Conservation (phyloP, 2,888 invertebrate species). For the Smittia aterrima region DNA sequence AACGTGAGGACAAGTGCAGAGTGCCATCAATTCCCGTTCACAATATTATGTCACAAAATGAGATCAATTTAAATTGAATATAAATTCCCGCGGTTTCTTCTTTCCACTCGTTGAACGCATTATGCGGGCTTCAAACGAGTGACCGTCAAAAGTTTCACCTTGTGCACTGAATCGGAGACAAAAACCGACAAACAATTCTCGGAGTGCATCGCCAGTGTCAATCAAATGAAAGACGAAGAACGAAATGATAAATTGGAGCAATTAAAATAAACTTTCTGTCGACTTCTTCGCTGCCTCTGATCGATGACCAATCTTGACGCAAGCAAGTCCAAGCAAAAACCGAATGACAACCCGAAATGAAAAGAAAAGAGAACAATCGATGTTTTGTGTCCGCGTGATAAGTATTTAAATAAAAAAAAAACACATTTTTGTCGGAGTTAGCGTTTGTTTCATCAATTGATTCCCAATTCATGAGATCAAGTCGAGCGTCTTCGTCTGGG, state of each 20-base stretch:
- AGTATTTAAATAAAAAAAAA: background rate
- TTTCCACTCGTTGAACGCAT: background rate
- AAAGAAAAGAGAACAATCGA: background rate
- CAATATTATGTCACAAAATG: conserved; percentile 22
- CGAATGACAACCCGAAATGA: background rate
- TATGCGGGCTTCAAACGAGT: background rate
- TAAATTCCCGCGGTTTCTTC: background rate
- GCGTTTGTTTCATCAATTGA: background rate
- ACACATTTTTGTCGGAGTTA: background rate
- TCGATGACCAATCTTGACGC: background rate
- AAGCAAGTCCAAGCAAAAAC: background rate
- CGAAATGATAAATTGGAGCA: conserved; percentile 17
- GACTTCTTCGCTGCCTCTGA: background rate
- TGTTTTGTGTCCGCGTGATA: background rate
- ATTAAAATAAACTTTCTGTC: conserved; percentile 14
- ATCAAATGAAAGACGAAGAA: background rate
- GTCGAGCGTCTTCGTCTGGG: background rate
- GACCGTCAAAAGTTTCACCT: conserved; percentile 12
- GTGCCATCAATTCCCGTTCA: conserved; percentile 7
- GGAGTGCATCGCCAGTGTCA: background rate
- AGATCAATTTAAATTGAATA: conserved; percentile 22
- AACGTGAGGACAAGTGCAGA: background rate
- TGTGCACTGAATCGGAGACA: background rate
- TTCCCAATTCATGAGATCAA: background rate
- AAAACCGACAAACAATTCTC: background rate